phyloP scores from a whole-genome alignment of 2,113 vertebrate genomes.

The Ginglymostoma cirratum region DNA sequence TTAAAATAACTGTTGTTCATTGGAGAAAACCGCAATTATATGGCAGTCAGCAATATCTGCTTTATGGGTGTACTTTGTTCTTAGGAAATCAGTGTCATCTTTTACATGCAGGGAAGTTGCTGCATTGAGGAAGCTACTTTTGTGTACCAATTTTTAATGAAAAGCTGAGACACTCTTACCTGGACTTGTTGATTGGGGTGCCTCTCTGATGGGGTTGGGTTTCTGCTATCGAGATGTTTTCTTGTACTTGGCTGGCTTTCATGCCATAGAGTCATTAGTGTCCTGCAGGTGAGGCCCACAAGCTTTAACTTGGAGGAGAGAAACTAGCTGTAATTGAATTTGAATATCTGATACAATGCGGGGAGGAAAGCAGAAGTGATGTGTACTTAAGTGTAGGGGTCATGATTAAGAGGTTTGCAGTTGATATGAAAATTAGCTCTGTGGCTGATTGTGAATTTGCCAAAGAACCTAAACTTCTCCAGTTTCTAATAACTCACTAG shows the following conservation, averaged over 20 bases:
- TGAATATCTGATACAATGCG: not conserved
- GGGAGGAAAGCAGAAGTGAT: not conserved
- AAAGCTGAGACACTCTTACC: not conserved
- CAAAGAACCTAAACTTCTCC: too few relatives aligned
- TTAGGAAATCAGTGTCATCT: not conserved
- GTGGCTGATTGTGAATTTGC: too few relatives aligned
- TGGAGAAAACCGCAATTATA: not conserved
- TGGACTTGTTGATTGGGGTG: not conserved
- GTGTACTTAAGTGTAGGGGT: too few relatives aligned
- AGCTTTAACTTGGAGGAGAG: not conserved
- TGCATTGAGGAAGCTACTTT: not conserved
- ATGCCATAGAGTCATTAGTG: not conserved
- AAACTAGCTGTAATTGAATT: not conserved
- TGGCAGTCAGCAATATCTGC: not conserved
- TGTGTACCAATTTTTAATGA: not conserved
- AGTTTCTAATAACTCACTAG: not conserved
- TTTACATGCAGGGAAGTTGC: not conserved
- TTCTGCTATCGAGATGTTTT: not conserved
- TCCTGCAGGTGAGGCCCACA: not conserved
- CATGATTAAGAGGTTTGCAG: too few relatives aligned
- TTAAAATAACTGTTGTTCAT: not conserved
- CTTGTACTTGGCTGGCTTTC: not conserved
- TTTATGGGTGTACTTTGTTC: not conserved
- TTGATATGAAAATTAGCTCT: too few relatives aligned
- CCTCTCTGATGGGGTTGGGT: not conserved